phyloP scores from a whole-genome alignment of 2,797 vertebrate genomes.

The Brachyrhaphis roseni region DNA sequence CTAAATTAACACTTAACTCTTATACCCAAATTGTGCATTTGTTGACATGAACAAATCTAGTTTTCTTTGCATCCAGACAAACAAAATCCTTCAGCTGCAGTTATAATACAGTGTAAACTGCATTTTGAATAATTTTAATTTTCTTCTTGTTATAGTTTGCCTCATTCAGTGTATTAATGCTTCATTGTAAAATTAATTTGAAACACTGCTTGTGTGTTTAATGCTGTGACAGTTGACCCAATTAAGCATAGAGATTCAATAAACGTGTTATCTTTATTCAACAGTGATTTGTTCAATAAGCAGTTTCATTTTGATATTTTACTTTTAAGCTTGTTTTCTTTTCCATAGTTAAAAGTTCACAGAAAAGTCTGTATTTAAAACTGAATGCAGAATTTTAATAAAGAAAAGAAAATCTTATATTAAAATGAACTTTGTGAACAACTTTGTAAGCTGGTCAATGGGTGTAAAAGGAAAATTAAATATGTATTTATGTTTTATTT shows the following conservation, averaged over 20 bases:
- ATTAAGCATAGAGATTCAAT: not conserved
- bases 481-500: slow-evolving; percentile 77
- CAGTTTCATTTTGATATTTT: not conserved
- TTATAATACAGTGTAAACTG: slow-evolving; percentile 27
- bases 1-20: not conserved
- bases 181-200: not conserved
- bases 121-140: slow-evolving; percentile 28
- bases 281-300: not conserved
- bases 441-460: slow-evolving; percentile 27
- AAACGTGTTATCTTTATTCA: no score
- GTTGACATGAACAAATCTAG: slow-evolving; percentile 15
- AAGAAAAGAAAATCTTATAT: not conserved
- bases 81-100: slow-evolving; percentile 11
- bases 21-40: not conserved
- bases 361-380: not conserved
- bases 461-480: slow-evolving; percentile 48
- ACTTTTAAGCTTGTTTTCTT: not conserved
- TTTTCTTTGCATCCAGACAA: slow-evolving; percentile 12
- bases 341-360: not conserved
- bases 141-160: slow-evolving; percentile 9
- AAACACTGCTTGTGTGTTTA: slow-evolving; percentile 14
- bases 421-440: slow-evolving; percentile 14
- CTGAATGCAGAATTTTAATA: not conserved
- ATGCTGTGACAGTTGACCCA: not conserved
- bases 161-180: slow-evolving; percentile 7